Evolutionary conservation across 1,140 invertebrate species (phyloP), one percentile per base, ranked within the genome.

Genomic region (Ceratina calcarata): DNA sequence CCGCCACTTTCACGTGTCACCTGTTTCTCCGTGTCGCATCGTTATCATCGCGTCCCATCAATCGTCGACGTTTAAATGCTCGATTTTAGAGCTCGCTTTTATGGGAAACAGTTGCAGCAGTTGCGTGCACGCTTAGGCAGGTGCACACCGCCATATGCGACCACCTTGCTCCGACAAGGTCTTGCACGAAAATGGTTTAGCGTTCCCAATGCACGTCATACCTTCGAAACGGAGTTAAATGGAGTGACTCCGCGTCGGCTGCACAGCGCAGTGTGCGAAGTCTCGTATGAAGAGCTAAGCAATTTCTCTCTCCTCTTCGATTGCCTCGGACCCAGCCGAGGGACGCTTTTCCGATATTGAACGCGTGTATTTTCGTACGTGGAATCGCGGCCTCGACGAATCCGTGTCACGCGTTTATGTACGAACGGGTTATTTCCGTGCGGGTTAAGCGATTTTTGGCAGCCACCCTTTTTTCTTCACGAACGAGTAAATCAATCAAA

Each of bases 101-200:
- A n/a, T 8, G 15, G 16, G n/a, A 67, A 82, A 82, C 82, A 81
- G 71, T 84, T 69, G 80, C 49, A 57, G 55, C 83, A 81, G 85
- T 86, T 86, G 81, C 66, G 70, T 67, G 79, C 0, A 51, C 73
- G 51, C 37, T 65, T 60, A 70, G 71, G 76, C 87, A 88, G 87
- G 86, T 88, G 87, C 51, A 51, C 18, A 70, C 73, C 57, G 64
- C 87, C 87, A 88, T 88, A 88, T 86, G 86, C 76, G 82, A 84
- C 64, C 80, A 86, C 72, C 83, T 86, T 81, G 84, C 78, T 81
- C 27, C 15, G 49, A 70, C 84, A 86, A 88, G 86, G 87, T 87
- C 37, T 45, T 86, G 84, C 84, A 84, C 80, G 70, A 81, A 87
- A 88, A 87, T 86, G 84, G 79, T 72, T 78, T 72, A 58, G 62